phyloP scores from a whole-genome alignment of 35 echinoderm and acorn worm species.

The Diadema setosum region DNA sequence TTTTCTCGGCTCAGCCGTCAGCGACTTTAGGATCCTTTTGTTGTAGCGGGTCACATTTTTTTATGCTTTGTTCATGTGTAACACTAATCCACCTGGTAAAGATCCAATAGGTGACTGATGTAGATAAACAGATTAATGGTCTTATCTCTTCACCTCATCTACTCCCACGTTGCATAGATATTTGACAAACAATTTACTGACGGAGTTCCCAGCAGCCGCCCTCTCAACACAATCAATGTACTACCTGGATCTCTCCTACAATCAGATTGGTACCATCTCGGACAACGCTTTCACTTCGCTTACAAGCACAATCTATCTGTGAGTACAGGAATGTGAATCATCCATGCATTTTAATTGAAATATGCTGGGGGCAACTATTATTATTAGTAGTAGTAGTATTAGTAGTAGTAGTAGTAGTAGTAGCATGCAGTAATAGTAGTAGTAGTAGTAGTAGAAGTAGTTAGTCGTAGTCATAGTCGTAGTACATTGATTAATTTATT shows the following conservation, averaged over 20 bases:
- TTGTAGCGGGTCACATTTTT: neutral
- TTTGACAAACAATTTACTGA: slow-evolving; percentile 17
- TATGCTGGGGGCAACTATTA: too few species aligned
- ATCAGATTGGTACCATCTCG: slow-evolving; percentile 24
- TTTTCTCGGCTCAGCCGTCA: too few species aligned
- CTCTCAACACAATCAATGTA: slow-evolving; percentile 46
- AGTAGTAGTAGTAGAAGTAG: too few species aligned
- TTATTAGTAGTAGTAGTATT: too few species aligned
- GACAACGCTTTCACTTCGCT: slow-evolving; percentile 28
- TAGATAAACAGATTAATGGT: neutral
- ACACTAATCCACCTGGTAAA: neutral
- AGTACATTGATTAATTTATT: too few species aligned
- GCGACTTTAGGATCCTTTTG: too few species aligned
- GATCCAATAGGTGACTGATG: neutral
- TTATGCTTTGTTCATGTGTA: neutral
- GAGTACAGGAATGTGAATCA: too few species aligned
- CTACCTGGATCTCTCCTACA: neutral
- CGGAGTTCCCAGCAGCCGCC: slow-evolving; percentile 30
- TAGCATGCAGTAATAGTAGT: too few species aligned
- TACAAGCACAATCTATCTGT: neutral
- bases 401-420: too few species aligned
- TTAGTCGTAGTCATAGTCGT: too few species aligned
- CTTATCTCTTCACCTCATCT: neutral
- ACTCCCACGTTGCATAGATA: neutral
- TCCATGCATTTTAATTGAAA: too few species aligned